Evolutionary conservation across 2,888 invertebrate species (phyloP), one percentile per base, ranked within the genome.

Genomic region (Cantharis flavilabris): DNA sequence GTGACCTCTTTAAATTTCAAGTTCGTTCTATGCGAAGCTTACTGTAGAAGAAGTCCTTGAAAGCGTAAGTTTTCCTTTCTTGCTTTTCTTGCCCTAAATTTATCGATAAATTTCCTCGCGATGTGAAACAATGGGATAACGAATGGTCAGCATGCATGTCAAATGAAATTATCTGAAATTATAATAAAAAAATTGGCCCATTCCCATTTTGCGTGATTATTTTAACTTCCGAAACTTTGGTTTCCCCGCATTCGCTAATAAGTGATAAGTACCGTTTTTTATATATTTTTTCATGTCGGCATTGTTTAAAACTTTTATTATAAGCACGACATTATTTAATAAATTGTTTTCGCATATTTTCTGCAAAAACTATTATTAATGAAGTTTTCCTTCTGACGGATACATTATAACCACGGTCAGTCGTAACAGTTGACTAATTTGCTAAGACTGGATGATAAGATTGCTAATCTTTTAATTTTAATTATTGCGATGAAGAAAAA

Each of bases 291-390:
- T n/a, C 49, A 49, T 49, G 49, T 49, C n/a, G n/a, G 63, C 30
- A 69, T 73, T 71, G 71, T 65, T 76, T 71, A 26, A 65, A 76
- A 76, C 71, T 71, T 71, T 71, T 77, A 77, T 77, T 77, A n/a
- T n/a, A 69, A 62, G 71, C 76, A 78, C 76, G 79, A 81, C 79
- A 73, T 79, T 77, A 78, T 79, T 76, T 80, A 75, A 80, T 80
- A 81, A 81, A 81, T 80, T 74, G 78, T 76, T 79, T 80, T 78
- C 78, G 78, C 78, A 76, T 76, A 77, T 76, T 76, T 63, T 72
- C 30, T 72, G 20, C 65, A 77, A 79, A 79, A 79, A 79, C 76
- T 69, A 74, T 80, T 80, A 81, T 80, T 79, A 80, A 80, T 80
- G 81, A 80, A 81, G 76, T 78, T 77, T 80, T 79, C 72, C 49